These are phyloP conservation scores for Hozukius guyotensis DNA, from an alignment of 2,797 vertebrate genomes.

Conservation along the genomic window DNA sequence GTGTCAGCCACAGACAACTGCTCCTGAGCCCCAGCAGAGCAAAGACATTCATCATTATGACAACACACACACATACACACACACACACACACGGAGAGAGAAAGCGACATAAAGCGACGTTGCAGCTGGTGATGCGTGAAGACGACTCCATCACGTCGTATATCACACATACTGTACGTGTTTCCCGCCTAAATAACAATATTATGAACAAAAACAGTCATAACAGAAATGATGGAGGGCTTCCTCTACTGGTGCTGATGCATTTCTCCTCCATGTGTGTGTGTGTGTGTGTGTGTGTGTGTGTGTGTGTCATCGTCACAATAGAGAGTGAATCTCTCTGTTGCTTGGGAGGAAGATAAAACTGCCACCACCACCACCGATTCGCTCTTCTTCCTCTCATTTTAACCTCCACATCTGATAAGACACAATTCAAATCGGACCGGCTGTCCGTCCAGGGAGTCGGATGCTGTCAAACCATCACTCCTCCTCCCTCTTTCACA, in stretches of 20 bases:
- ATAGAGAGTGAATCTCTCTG: constrained; percentile 6
- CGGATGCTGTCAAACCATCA: constrained; percentile 54
- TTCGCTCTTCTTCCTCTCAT: not conserved
- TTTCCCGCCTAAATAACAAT: constrained; percentile 55
- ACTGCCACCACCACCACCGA: not conserved
- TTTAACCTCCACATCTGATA: constrained; percentile 62
- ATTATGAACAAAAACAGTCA: constrained; percentile 52
- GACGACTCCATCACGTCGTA: constrained; percentile 69
- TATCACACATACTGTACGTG: constrained; percentile 48
- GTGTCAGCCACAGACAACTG: constrained; percentile 77
- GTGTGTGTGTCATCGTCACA: constrained; percentile 5
- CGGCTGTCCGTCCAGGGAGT: constrained; percentile 51
- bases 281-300: constrained; percentile 16
- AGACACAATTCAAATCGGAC: constrained; percentile 52
- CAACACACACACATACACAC: constrained; percentile 52
- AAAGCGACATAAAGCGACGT: constrained; percentile 49
- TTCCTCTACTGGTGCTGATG: constrained; percentile 1
- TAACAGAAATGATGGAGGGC: constrained; percentile 8
- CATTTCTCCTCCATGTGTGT: constrained; percentile 4
- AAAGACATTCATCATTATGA: constrained; percentile 81
- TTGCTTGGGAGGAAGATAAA: constrained; percentile 31
- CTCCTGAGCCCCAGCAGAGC: constrained; percentile 74
- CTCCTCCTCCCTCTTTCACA: constrained; percentile 34
- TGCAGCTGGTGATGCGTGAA: constrained; percentile 61
- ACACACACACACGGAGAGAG: constrained; percentile 31